A percentile compares a stretch with the other conserved stretches of the same genome.
These are phyloP conservation scores for Agrotis puta DNA, from an alignment of 2,888 invertebrate species.

Conservation along the genomic window DNA sequence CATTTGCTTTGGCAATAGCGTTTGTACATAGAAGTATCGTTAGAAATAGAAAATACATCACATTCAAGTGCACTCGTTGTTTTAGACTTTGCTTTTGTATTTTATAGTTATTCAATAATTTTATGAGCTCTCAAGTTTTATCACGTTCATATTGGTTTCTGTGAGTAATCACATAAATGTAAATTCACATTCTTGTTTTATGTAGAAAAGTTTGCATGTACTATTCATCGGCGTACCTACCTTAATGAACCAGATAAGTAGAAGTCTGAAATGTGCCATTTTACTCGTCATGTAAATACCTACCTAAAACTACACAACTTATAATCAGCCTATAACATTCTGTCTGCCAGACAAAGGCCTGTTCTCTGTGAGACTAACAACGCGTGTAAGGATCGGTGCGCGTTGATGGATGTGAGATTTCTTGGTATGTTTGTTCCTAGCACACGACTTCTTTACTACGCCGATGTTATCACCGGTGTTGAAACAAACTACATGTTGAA, in stretches of 20 bases:
- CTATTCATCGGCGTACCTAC: not conserved
- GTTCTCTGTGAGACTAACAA: not conserved
- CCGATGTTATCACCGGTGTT: too few species aligned
- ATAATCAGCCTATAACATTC: not conserved
- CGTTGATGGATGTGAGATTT: not conserved
- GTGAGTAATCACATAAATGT: constrained; percentile 40
- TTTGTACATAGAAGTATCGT: constrained; percentile 33
- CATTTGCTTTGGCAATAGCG: constrained; percentile 10
- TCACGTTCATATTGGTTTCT: constrained; percentile 35
- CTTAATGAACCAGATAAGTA: too few species aligned
- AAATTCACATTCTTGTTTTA: constrained; percentile 30
- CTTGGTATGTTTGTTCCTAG: not conserved
- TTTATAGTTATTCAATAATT: constrained; percentile 58
- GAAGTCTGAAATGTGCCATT: not conserved
- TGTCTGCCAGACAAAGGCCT: not conserved
- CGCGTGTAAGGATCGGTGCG: not conserved
- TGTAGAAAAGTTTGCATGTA: not conserved
- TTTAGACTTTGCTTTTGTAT: constrained; percentile 40
- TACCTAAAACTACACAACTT: not conserved
- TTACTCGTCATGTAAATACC: not conserved
- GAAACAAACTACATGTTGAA: too few species aligned
- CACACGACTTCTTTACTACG: too few species aligned
- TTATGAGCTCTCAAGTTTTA: constrained; percentile 52
- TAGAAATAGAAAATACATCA: constrained; percentile 53
- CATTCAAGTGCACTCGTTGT: constrained; percentile 29